A percentile compares a stretch with the other conserved stretches of the same genome.
phyloP scores from a whole-genome alignment of 2,888 invertebrate species.

The Cryptus viduatorius region DNA sequence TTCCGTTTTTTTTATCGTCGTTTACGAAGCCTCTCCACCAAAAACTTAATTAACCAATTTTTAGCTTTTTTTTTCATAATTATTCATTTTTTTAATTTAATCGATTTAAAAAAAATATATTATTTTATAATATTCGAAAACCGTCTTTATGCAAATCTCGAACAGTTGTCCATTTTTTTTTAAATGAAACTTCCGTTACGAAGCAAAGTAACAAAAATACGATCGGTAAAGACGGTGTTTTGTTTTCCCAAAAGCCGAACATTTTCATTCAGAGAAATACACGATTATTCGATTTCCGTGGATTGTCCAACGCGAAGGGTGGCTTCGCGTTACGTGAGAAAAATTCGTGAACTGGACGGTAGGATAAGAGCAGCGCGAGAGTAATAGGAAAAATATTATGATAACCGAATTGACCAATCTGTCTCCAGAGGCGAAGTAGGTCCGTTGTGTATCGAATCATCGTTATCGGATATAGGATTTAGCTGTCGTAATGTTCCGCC shows the following conservation, averaged over 20 bases:
- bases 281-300: slow-evolving; percentile 76
- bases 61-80: no score
- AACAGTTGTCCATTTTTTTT: background rate
- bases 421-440: slow-evolving; percentile 45
- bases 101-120: no score
- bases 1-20: no score
- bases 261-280: slow-evolving; percentile 51
- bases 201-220: background rate
- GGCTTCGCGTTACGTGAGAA: slow-evolving; percentile 68
- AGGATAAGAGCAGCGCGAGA: slow-evolving; percentile 36
- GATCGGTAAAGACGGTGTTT: background rate
- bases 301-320: slow-evolving; percentile 52
- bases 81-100: no score
- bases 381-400: slow-evolving; percentile 84
- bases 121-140: background rate
- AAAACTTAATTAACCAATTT: no score
- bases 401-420: slow-evolving; percentile 82
- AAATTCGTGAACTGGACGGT: slow-evolving; percentile 64
- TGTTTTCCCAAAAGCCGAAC: background rate
- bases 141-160: background rate
- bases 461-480: slow-evolving; percentile 84
- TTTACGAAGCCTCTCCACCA: no score
- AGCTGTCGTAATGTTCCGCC: slow-evolving; percentile 72
- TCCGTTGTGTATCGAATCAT: slow-evolving; percentile 82
- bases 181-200: background rate